Base-by-base conservation (phyloP, 2,888 invertebrate species). In the Xestia ashworthii region DNA sequence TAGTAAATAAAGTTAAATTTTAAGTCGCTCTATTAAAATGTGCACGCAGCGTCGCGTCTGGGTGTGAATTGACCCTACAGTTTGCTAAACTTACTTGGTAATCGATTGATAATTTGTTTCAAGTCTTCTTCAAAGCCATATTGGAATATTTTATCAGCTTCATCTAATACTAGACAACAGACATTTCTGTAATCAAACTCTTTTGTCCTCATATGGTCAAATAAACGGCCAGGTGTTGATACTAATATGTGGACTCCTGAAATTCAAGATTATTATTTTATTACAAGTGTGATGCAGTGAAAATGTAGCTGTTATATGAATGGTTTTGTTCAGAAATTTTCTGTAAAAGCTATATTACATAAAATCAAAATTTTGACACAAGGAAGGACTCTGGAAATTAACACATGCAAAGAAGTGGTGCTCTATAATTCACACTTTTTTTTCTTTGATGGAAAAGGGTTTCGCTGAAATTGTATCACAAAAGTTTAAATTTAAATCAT, bases 71-170 rank as follows among this genome's bases (percentile, higher is more conserved):
- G n/a, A n/a, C n/a, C n/a, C n/a, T 32, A 32, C 32, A 32, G 32
- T 32, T 32, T 38, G 12, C 5, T 58, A 4, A 66, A 73, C 98
- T 97, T 96, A 99, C 99, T 99, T 88, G 99, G 99, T 83, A 99
- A 95, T 76, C 99, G 96, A 89, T 98, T 98, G 50, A 99, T 97
- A 84, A 99, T 99, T 95, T 99, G 98, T 89, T 98, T 99, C 93
- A 99, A 97, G 92, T 99, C 99, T 93, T 99, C 99, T 94, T 99
- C 99, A 96, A 99, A 99, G 22, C 99, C 99, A 94, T 99, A 98
- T 92, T 99, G 99, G 86, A 99, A 97, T 92, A 99, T 99, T 92
- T 99, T 97, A 96, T 99, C 99, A 58, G 99, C 99, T 96, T 99
- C 99, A 95, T 99, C 99, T 90, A 99, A 98, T 65, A 99, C 97